Evolutionary conservation across 2,113 vertebrate species (phyloP).

Genomic region (Leucosticte australis): DNA sequence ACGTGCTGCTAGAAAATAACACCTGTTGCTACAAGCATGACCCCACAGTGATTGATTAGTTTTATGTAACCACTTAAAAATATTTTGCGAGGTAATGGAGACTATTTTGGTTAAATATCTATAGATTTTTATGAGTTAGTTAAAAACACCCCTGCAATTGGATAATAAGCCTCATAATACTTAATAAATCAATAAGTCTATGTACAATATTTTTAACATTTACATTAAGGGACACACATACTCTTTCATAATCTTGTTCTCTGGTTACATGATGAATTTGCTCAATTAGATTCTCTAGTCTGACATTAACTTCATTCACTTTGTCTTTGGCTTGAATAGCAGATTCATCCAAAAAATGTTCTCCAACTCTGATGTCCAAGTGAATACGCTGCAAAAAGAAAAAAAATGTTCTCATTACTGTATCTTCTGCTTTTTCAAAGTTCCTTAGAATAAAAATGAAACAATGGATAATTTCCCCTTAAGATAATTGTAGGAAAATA

Average conservation of each 20-base stretch:
- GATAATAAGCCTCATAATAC: not conserved
- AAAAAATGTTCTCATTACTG: not conserved
- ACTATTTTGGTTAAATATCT: not conserved
- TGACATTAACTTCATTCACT: slow-evolving; percentile 76
- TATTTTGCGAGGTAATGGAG: not conserved
- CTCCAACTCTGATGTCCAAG: slow-evolving; percentile 86
- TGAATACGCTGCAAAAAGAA: slow-evolving; percentile 80
- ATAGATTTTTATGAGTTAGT: not conserved
- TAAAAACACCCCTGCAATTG: not conserved
- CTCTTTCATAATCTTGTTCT: slow-evolving; percentile 90
- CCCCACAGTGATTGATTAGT: not conserved
- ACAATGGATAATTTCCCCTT: not conserved
- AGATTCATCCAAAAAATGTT: slow-evolving; percentile 76
- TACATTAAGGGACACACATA: slow-evolving; percentile 46
- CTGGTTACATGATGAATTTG: slow-evolving; percentile 82
- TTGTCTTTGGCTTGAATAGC: slow-evolving; percentile 81
- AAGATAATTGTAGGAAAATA: not conserved
- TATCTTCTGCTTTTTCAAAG: not conserved
- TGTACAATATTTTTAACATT: not conserved
- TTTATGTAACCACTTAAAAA: not conserved
- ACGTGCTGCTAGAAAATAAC: not conserved
- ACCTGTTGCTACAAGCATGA: not conserved
- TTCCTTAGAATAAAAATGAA: not conserved
- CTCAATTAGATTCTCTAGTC: slow-evolving; percentile 80
- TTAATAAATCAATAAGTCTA: not conserved